Base-by-base conservation (phyloP, 2,797 vertebrate species). In the Aulostomus chinensis region DNA sequence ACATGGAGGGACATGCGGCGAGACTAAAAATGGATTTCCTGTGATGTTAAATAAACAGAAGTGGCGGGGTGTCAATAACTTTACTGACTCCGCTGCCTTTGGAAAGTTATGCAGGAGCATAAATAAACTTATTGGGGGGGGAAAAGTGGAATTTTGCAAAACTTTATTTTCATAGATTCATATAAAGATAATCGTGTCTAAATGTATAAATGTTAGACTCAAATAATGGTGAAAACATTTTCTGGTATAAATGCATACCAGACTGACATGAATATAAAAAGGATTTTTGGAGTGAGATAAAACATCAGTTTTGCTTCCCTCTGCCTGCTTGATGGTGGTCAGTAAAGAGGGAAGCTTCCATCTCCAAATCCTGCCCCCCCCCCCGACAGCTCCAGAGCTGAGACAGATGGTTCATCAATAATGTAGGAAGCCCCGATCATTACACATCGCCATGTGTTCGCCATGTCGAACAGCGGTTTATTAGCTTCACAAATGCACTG, bases 361-460 rank as follows among this genome's bases (percentile, higher is more conserved):
- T 58, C 20, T 35, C 34, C 41, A 51, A 58, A 54, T n/a, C n/a
- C n/a, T n/a, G 39, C 48, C 43, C 52, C 35, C 39, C 51, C 17
- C 7, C 53, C 48, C 72, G 56, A 65, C 65, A 50, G 59, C 55
- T 63, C 43, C 58, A 38, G 16, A 22, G 55, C 58, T 58, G 41
- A 66, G 73, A 84, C 85, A 88, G 82, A 86, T 85, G 81, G 79
- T 41, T 83, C 72, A 89, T 91, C 63, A 76, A 88, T 90, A 87
- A 89, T 86, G 68, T 73, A 87, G 32, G 37, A 60, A 3, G 9
- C 37, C 56, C 68, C 76, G 59, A 84, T 86, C 76, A 76, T 83
- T 79, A 73, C 70, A 82, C 68, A 60, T 59, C 32, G 11, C 80
- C 81, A 68, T 84, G 71, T 83, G 81, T 53, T 81, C 74, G 39